Base-by-base conservation (phyloP, 2,888 invertebrate genomes). In the Argynnis bischoffii region DNA sequence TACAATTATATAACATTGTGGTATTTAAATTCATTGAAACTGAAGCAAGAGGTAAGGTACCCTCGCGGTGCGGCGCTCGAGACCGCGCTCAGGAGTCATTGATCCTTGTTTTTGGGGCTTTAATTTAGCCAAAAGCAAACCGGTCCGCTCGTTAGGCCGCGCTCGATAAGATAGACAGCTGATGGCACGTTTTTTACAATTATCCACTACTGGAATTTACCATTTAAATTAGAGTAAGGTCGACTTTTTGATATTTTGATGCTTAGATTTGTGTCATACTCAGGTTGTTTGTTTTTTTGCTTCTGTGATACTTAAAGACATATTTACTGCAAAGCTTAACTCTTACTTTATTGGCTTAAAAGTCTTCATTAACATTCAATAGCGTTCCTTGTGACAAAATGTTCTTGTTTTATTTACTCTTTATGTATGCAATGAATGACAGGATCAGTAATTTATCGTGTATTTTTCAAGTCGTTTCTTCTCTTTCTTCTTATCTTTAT, bases 21-120 rank as follows among this genome's bases (percentile, higher is more conserved):
- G 35, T 41, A 41, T 11, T 41, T 0, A 11, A 41, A 8, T 41
- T 41, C 35, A 41, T 41, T 8, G 35, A 41, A 41, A 50, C 15
- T 14, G 16, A 35, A 35, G 35, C 14, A 48, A 35, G 26, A 26
- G 14, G 16, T 35, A 31, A 48, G 16, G 35, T 31, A n/a, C 35
- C 50, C 13, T 51, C 35, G 5, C 31, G 50, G 51, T 18, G 14
- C 26, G 50, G 61, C 50, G 61, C 26, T 51, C 50, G 61, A 6
- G 61, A 15, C 50, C n/a, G 50, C 41, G 56, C 16, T 21, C 48
- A 14, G 60, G 54, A 55, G 69, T 69, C 69, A 65, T 55, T 65
- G 69, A 65, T 69, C 69, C 69, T 69, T 55, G 53, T 61, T 65
- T 61, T 68, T 64, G 26, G 59, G 63, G 46, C 26, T 47, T 31